Percentiles rank a stretch among this genome's conserved stretches.
phyloP scores from a whole-genome alignment of 2,113 vertebrate genomes.

The Petrocephalus microphthalmus region DNA sequence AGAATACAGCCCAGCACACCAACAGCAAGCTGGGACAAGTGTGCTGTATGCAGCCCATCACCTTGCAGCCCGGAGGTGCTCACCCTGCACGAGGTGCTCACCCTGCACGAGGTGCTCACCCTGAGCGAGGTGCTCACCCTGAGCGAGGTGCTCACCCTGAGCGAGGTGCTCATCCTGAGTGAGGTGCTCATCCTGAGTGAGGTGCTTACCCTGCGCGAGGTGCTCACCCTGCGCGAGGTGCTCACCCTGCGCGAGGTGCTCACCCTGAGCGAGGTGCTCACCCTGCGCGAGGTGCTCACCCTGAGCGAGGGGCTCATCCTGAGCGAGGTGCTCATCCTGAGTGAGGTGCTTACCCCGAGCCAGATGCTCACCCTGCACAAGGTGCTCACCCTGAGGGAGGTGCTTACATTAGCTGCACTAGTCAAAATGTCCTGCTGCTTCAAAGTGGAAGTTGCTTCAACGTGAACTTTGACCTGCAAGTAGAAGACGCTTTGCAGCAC shows the following conservation, averaged over 20 bases:
- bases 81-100: not conserved
- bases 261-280: too few species aligned
- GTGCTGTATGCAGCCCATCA: not conserved
- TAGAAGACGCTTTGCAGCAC: not conserved
- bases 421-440: not conserved
- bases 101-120: not conserved
- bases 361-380: too few species aligned
- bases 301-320: too few species aligned
- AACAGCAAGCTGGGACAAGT: conserved; percentile 21
- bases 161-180: not conserved
- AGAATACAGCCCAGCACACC: conserved; percentile 49
- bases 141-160: too few species aligned
- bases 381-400: not conserved
- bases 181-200: too few species aligned
- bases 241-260: too few species aligned
- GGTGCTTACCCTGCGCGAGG: too few species aligned
- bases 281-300: too few species aligned
- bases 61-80: not conserved
- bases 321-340: too few species aligned
- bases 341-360: too few species aligned
- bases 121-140: not conserved
- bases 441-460: not conserved
- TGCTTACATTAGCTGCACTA: not conserved
- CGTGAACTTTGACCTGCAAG: not conserved
- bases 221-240: too few species aligned